A percentile compares a stretch with the other conserved stretches of the same genome.
These are phyloP conservation scores for Hemaris fuciformis DNA, from an alignment of 2,888 invertebrate genomes.

Conservation along the genomic window DNA sequence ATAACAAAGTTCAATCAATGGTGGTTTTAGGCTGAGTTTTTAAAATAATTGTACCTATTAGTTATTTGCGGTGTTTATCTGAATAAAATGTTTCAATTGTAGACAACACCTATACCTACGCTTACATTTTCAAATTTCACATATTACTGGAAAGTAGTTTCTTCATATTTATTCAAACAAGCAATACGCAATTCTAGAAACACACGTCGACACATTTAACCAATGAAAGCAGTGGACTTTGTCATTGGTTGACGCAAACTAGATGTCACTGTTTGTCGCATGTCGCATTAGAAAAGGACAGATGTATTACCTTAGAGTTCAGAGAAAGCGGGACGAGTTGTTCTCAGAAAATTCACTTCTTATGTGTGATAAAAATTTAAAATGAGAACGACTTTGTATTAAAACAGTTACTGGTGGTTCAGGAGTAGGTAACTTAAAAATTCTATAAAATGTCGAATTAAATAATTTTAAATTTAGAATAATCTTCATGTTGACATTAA, in stretches of 20 bases:
- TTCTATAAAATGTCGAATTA: no score
- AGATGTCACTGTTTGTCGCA: constrained; percentile 66
- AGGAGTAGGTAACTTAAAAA: background rate
- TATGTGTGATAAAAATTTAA: background rate
- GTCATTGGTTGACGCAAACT: constrained; percentile 56
- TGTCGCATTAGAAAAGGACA: constrained; percentile 46
- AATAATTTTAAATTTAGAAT: background rate
- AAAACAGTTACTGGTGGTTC: background rate
- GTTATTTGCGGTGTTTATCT: no score
- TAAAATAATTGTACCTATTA: no score
- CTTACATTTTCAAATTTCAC: background rate
- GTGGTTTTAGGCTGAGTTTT: no score
- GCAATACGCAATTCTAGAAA: background rate
- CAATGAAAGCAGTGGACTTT: constrained; percentile 46
- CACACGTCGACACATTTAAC: constrained; percentile 47
- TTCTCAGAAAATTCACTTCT: constrained; percentile 25
- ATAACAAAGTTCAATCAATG: no score
- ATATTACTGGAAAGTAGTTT: background rate
- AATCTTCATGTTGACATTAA: background rate
- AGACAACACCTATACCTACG: no score
- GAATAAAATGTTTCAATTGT: no score
- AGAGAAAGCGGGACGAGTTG: constrained; percentile 34
- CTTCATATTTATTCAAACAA: background rate
- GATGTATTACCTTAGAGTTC: constrained; percentile 19
- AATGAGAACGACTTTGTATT: background rate